Evolutionary conservation across 2,797 vertebrate species (phyloP).

Genomic region (Garrulus glandarius): DNA sequence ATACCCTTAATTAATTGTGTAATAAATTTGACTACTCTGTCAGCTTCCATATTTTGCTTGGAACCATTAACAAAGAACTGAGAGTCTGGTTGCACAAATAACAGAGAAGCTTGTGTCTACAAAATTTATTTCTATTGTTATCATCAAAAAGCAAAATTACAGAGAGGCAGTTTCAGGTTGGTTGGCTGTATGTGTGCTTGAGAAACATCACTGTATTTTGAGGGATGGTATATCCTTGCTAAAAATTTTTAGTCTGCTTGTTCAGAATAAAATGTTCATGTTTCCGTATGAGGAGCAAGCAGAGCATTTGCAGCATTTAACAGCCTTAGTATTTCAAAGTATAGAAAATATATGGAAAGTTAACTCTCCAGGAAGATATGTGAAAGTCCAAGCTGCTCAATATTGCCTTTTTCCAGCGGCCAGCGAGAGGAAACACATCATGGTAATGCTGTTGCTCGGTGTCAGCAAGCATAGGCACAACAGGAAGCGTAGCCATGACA

Average conservation of each 20-base stretch:
- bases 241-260: not conserved
- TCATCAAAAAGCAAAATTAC: not conserved
- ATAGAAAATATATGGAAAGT: not conserved
- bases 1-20: not conserved
- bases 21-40: not conserved
- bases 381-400: not conserved
- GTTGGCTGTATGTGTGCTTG: not conserved
- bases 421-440: accelerated
- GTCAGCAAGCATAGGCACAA: not conserved
- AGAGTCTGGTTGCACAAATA: not conserved
- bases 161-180: not conserved
- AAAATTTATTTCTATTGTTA: not conserved
- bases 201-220: not conserved
- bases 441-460: accelerated
- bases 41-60: not conserved
- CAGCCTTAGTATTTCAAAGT: not conserved
- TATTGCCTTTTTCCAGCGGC: not conserved
- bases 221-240: not conserved
- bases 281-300: not conserved
- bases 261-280: not conserved
- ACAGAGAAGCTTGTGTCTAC: not conserved
- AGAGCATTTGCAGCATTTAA: not conserved
- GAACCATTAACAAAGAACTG: not conserved
- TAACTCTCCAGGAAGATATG: not conserved
- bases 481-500: accelerated